Evolutionary conservation across 2,888 invertebrate species (phyloP), one percentile per base, ranked within the genome.

Genomic region (Melieria omissa): DNA sequence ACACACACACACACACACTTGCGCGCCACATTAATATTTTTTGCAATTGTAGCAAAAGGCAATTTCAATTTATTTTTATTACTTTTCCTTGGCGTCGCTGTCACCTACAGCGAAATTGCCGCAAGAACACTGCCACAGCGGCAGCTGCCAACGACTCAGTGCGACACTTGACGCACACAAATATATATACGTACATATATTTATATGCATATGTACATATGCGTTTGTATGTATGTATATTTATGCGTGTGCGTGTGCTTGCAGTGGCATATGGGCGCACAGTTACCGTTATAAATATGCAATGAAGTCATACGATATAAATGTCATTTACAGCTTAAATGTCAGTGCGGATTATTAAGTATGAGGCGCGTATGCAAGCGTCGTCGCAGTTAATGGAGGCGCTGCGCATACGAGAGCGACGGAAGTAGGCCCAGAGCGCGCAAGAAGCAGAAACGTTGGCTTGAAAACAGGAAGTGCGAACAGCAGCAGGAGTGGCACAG

Each of bases 301-400:
- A 76, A 81, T 80, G 81, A 82, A 81, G 79, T 80, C 80, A 76
- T 77, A 82, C 81, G 78, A 82, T 78, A 82, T 82, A 80, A 81
- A 83, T 83, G 82, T 82, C 82, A 82, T 67, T 74, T 73, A 63
- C 81, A 80, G 78, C 67, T 73, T 70, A 73, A 70, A 65, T 49
- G 71, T 75, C 71, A 61, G 60, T 65, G 71, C 64, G 71, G 57
- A 58, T 67, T 62, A 58, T 8, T 41, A 45, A 58, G 41, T 42
- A 41, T 12, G 52, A 2, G 41, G 29, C 6, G 29, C 29, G 29
- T 29, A 29, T 29, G 29, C 29, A 29, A 1, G 29, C 29, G 29
- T 1, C 29, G 29, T 29, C 29, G 29, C 29, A 29, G 64, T 12
- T 44, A 12, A 5, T 45, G 44, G 46, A 65, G 65, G 16, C 9